Evolutionary conservation across 2,797 vertebrate genomes (phyloP), one percentile per base, ranked within the genome.

Genomic region (Lycodopsis pacificus): DNA sequence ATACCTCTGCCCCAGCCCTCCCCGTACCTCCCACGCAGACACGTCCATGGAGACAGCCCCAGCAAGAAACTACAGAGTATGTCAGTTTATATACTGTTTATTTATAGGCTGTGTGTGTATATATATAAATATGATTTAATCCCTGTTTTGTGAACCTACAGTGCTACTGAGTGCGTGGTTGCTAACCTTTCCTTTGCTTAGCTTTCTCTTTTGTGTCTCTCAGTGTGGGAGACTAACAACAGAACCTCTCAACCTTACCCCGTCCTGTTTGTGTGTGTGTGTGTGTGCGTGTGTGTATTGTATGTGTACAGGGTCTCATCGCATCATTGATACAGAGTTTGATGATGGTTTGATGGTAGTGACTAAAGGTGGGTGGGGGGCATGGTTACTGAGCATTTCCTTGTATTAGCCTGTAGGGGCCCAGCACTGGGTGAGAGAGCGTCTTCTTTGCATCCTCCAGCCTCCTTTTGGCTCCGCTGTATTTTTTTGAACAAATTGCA

Each of bases 321-420:
- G 97, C 95, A 97, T 99, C 97, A 97, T 95, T 97, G 98, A 99
- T 94, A 96, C 97, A 96, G 98, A 99, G 96, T 98, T 97, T 97
- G 98, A 99, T 96, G 98, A 98, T 97, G 97, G 96, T 96, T 97
- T 98, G 96, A 95, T 97, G 94, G 96, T 97, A 94, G 96, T 97
- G 92, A 95, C 95, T 94, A 95, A 97, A 99, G 98, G 98, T 99
- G 96, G 96, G 97, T 99, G 96, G 95, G 93, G 95, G 95, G 74
- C 95, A 94, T 94, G 95, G 93, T 90, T 93, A 86, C 90, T 86
- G 91, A 93, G 91, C 84, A 66, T 92, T 89, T 83, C 73, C 83
- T 83, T 71, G 66, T 86, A 72, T 80, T 81, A 81, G 85, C 78
- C 78, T 80, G 65, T 88, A 90, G 88, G 87, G 34, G 87, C 91